Evolutionary conservation across 1,140 invertebrate genomes (phyloP).

Genomic region (Hirudo medicinalis): DNA sequence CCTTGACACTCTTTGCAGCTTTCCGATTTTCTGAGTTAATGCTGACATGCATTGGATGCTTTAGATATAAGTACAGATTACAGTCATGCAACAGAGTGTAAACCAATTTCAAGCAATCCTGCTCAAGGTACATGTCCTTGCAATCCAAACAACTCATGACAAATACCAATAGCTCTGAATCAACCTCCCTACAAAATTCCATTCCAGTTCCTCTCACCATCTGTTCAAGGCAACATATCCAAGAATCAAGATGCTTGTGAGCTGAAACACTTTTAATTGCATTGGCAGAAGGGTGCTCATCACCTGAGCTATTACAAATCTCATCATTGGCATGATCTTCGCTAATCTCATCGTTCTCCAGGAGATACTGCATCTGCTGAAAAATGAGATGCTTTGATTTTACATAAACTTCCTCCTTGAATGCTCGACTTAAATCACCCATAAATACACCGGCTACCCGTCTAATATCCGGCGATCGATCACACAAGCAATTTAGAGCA

Average conservation of each 20-base stretch:
- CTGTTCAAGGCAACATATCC: slow-evolving; percentile 3
- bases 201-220: not conserved
- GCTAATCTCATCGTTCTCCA: too few relatives aligned
- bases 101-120: not conserved
- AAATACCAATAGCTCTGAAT: not conserved
- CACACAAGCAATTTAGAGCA: too few relatives aligned
- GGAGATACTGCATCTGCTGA: too few relatives aligned
- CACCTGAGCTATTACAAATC: too few relatives aligned
- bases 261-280: not conserved
- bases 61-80: not conserved
- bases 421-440: too few relatives aligned
- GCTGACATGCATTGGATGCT: not conserved
- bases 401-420: too few relatives aligned
- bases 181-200: not conserved
- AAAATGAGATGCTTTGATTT: too few relatives aligned
- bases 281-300: not conserved
- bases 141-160: not conserved
- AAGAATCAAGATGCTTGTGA: not conserved
- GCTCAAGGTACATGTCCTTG: not conserved
- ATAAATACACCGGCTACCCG: too few relatives aligned
- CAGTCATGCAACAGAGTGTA: not conserved
- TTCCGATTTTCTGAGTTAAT: not conserved
- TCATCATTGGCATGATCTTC: too few relatives aligned
- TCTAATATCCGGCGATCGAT: too few relatives aligned
- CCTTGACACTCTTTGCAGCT: not conserved